Base-by-base conservation (phyloP, 2,797 vertebrate genomes). In the Anomalospiza imberbis region DNA sequence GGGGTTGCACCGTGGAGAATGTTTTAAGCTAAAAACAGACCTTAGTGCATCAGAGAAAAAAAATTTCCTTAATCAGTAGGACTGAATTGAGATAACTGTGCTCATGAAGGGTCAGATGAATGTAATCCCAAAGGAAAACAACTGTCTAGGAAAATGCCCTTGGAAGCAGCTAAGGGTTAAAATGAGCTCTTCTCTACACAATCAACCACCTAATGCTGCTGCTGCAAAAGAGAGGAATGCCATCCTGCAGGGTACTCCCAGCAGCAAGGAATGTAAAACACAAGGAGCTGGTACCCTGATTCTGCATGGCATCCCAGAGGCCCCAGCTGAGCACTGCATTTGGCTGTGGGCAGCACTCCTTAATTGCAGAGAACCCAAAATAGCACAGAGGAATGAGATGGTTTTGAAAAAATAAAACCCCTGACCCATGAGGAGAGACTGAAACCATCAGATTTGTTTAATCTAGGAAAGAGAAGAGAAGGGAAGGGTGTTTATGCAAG, bases 381-480 rank as follows among this genome's bases (percentile, higher is more conserved):
- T 22, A 79, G 70, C 9, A 1, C 47, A 88, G 83, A 75, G 20
- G 47, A 94, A 88, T 17, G 31, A 94, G 20, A 28, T 29, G 50
- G 28, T 53, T 93, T 78, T 40, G 31, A 88, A 70, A 45, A 82
- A 92, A 62, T 84, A 66, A 75, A 74, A 78, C 45, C 7, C 28
- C 74, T 80, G 68, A 89, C 15, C 78, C 57, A 25, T 13, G 45
- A 83, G 38, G 29, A 89, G 38, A 80, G 65, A 53, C 42, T 77
- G 54, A 92, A 91, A 50, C 25, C 28, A 85, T 54, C 65, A 55
- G 38, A 89, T 66, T 88, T 91, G 79, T 95, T 96, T 90, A 94
- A 91, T 88, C 82, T 93, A 90, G 50, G 44, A 85, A 79, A 70
- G 32, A 51, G 36, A 32, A 87, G 78, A 31, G 28, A 24, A 77